Percentiles rank a stretch among this genome's conserved stretches.
phyloP scores from a whole-genome alignment of 2,888 invertebrate genomes.

The Ophion costatus region DNA sequence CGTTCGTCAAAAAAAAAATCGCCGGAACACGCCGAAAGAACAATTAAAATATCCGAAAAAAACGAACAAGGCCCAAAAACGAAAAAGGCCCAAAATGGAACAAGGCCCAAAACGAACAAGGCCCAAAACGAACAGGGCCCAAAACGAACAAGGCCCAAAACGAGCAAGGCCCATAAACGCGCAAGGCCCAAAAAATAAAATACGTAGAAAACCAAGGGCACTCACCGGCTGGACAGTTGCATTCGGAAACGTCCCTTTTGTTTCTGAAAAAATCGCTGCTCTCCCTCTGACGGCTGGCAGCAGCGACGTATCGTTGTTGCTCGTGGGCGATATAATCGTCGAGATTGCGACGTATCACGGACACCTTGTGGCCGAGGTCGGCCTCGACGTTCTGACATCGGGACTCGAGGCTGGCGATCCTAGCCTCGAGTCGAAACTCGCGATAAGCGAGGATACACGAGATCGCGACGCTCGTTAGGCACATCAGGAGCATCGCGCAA shows the following conservation, averaged over 20 bases:
- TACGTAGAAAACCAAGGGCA: not conserved
- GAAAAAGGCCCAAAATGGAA: too few relatives aligned
- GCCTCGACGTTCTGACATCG: slow-evolving; percentile 69
- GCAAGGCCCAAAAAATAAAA: not conserved
- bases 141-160: too few relatives aligned
- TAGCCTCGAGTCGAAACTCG: slow-evolving; percentile 77
- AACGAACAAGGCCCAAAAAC: too few relatives aligned
- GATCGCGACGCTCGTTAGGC: slow-evolving; percentile 77
- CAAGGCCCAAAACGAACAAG: too few relatives aligned
- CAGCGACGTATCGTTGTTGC: slow-evolving; percentile 47
- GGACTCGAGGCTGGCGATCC: slow-evolving; percentile 77
- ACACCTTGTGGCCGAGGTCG: slow-evolving; percentile 68
- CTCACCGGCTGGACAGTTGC: slow-evolving; percentile 82
- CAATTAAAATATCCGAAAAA: too few relatives aligned
- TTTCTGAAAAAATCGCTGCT: slow-evolving; percentile 73
- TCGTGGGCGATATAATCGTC: slow-evolving; percentile 68
- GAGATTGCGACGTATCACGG: slow-evolving; percentile 74
- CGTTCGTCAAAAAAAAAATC: too few relatives aligned
- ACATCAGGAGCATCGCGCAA: slow-evolving; percentile 79
- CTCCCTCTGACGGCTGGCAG: slow-evolving; percentile 52
- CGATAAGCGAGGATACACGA: slow-evolving; percentile 78
- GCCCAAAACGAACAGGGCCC: too few relatives aligned
- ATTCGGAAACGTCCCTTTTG: slow-evolving; percentile 79
- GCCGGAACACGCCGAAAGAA: too few relatives aligned
- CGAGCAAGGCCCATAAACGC: too few relatives aligned